These are phyloP conservation scores for Oceanodroma leucorhoa DNA, from an alignment of 2,797 vertebrate species.

Conservation along the genomic window DNA sequence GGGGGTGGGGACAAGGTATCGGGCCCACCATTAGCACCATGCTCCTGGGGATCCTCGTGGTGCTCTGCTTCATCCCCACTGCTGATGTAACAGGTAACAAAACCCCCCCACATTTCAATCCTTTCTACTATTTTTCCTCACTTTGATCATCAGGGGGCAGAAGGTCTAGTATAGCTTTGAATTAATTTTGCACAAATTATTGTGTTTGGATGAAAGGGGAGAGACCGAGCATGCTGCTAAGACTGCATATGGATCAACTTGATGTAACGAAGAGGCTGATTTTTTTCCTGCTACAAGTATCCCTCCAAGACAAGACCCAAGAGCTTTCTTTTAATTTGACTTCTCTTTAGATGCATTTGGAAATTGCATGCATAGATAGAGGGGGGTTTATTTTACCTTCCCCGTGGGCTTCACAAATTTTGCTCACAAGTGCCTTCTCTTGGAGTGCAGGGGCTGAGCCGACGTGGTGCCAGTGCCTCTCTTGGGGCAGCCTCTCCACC, in stretches of 20 bases:
- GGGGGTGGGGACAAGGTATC: constrained; percentile 35
- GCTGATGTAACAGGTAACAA: constrained; percentile 75
- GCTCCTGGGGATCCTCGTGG: constrained; percentile 66
- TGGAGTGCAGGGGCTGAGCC: neutral
- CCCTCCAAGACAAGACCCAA: neutral
- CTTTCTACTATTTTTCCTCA: neutral
- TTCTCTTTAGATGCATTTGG: neutral
- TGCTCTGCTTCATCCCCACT: constrained; percentile 67
- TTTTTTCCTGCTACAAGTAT: neutral
- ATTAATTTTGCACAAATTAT: neutral
- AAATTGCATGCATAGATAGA: neutral
- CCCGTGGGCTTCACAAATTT: neutral
- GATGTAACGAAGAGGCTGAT: neutral
- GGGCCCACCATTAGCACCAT: constrained; percentile 49
- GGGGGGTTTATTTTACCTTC: neutral
- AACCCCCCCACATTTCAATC: neutral
- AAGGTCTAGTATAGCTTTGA: neutral
- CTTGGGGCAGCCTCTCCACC: neutral
- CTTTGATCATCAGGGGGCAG: neutral
- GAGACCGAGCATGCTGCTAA: neutral
- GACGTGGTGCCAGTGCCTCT: neutral
- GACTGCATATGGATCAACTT: neutral
- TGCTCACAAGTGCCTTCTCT: neutral
- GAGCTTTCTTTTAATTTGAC: neutral
- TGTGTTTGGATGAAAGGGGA: neutral